phyloP scores from a whole-genome alignment of 2,113 vertebrate genomes.

The Rhombomys opimus region DNA sequence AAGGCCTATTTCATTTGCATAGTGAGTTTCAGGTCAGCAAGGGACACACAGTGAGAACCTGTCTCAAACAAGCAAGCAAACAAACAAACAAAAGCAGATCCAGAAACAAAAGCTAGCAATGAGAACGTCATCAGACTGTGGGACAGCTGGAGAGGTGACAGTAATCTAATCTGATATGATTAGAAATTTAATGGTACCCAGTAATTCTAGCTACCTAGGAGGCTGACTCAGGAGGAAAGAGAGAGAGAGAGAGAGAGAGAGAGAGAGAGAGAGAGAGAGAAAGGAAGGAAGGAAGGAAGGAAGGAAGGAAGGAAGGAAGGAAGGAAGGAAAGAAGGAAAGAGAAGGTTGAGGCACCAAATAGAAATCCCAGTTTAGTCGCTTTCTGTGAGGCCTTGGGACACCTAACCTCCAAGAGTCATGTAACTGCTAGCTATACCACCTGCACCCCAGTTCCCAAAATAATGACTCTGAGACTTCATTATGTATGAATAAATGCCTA shows the following conservation, averaged over 20 bases:
- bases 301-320: no score
- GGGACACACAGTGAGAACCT: not conserved
- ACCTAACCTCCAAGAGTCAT: not conserved
- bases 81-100: not conserved
- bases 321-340: no score
- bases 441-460: no score
- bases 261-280: no score
- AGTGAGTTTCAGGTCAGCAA: not conserved
- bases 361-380: not conserved
- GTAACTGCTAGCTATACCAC: no score
- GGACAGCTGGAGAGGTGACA: not conserved
- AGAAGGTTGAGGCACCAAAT: no score
- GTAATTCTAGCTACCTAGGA: not conserved
- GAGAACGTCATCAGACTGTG: not conserved
- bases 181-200: not conserved
- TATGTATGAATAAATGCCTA: no score
- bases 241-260: not conserved
- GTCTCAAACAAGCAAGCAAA: not conserved
- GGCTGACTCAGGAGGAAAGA: not conserved
- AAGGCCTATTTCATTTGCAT: not conserved
- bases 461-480: no score
- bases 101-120: not conserved
- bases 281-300: no score
- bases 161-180: not conserved
- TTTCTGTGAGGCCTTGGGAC: not conserved